A percentile compares a stretch with the other conserved stretches of the same genome.
Conservation (phyloP, 2,113 vertebrate genomes). For the Mola mola region DNA sequence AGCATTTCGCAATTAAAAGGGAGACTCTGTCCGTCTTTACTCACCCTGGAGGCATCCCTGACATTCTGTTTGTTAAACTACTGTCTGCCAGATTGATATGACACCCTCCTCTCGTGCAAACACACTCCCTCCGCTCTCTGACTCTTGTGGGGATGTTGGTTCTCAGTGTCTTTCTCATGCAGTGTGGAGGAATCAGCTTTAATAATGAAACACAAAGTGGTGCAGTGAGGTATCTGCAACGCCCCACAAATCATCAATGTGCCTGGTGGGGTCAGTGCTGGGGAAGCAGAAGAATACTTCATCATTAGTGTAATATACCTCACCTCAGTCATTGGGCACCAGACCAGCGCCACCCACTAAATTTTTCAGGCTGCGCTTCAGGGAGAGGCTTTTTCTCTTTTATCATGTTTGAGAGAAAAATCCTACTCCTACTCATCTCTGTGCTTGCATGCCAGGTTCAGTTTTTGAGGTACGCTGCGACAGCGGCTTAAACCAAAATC, state of each 20-base stretch:
- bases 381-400: constrained; percentile 28
- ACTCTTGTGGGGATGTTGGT: constrained; percentile 26
- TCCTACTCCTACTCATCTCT: too few species aligned
- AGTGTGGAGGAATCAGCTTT: constrained; percentile 39
- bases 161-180: constrained; percentile 48
- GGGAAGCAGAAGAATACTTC: constrained; percentile 22
- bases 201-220: constrained; percentile 72
- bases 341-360: constrained; percentile 42
- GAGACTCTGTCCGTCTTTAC: constrained; percentile 1
- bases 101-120: constrained; percentile 15
- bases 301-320: constrained; percentile 42
- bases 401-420: constrained; percentile 13
- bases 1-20: constrained; percentile 39
- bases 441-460: too few species aligned
- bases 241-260: constrained; percentile 60
- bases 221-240: constrained; percentile 28
- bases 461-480: too few species aligned
- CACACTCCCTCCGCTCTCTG: constrained; percentile 5
- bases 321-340: constrained; percentile 22
- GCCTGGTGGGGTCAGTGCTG: constrained; percentile 19
- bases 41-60: constrained; percentile 41
- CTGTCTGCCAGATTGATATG: constrained; percentile 42
- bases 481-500: constrained; percentile 4
- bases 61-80: constrained; percentile 59
- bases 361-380: constrained; percentile 26